These are phyloP conservation scores for Microctenopoma stevenorrisi DNA, from an alignment of 2,797 vertebrate species.

Conservation along the genomic window DNA sequence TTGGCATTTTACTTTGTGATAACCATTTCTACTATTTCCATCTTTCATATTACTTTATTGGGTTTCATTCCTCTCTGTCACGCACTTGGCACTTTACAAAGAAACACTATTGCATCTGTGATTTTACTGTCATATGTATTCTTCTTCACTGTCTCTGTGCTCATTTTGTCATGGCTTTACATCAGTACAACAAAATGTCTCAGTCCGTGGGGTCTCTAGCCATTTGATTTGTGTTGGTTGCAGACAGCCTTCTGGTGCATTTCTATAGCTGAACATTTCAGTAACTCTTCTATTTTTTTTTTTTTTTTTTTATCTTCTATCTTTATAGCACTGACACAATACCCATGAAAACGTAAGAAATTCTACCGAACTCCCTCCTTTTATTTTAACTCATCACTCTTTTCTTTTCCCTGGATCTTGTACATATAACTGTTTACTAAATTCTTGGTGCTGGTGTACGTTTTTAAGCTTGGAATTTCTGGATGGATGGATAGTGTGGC, in stretches of 20 bases:
- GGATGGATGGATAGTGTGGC: conserved; percentile 76
- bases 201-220: conserved; percentile 36
- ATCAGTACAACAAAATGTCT: conserved; percentile 50
- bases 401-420: conserved; percentile 72
- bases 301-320: conserved; percentile 72
- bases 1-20: conserved; percentile 99
- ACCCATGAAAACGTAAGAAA: conserved; percentile 92
- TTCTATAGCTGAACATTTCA: conserved; percentile 52
- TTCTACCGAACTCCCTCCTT: conserved; percentile 60
- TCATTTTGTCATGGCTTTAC: conserved; percentile 21
- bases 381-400: conserved; percentile 43
- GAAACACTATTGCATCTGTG: conserved; percentile 49
- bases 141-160: conserved; percentile 22
- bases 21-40: conserved; percentile 93
- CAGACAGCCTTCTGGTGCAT: conserved; percentile 54
- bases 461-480: conserved; percentile 75
- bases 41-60: conserved; percentile 60
- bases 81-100: conserved; percentile 86
- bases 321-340: conserved; percentile 90
- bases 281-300: conserved; percentile 70
- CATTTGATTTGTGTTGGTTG: conserved; percentile 50
- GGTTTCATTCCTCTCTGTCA: conserved; percentile 64
- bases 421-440: conserved; percentile 81
- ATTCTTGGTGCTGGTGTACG: conserved; percentile 81
- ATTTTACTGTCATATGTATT: conserved; percentile 9